phyloP scores from a whole-genome alignment of 2,797 vertebrate genomes.

The Hippocampus kuda region DNA sequence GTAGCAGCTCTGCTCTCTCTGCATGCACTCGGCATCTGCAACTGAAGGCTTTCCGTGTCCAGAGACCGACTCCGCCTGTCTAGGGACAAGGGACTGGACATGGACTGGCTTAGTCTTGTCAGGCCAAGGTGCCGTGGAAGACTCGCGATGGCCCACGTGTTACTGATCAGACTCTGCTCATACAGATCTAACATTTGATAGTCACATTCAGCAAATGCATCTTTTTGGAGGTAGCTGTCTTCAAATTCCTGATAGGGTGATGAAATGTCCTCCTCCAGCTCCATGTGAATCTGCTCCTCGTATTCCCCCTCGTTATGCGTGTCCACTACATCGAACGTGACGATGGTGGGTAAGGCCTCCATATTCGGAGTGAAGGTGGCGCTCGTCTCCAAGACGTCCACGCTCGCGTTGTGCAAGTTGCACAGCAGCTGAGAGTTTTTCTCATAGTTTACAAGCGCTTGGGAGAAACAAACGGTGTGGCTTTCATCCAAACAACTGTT shows the following conservation, averaged over 20 bases:
- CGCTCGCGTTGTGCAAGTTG: slow-evolving; percentile 68
- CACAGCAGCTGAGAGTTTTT: slow-evolving; percentile 79
- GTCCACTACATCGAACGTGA: slow-evolving; percentile 92
- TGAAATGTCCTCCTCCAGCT: slow-evolving; percentile 75
- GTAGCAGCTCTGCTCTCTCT: slow-evolving; percentile 51
- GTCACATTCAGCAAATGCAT: slow-evolving; percentile 79
- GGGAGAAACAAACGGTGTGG: slow-evolving; percentile 83
- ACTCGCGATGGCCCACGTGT: slow-evolving; percentile 84
- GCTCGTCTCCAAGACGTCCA: slow-evolving; percentile 71
- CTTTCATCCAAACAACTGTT: slow-evolving; percentile 61
- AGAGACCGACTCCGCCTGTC: slow-evolving; percentile 87
- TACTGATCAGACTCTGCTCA: slow-evolving; percentile 68
- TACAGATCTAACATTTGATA: slow-evolving; percentile 76
- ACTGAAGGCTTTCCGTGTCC: slow-evolving; percentile 82
- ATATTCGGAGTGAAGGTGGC: slow-evolving; percentile 83
- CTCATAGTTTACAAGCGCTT: slow-evolving; percentile 87
- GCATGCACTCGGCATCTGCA: slow-evolving; percentile 65
- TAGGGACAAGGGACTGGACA: slow-evolving; percentile 71
- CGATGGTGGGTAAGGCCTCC: slow-evolving; percentile 86
- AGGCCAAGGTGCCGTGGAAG: slow-evolving; percentile 84
- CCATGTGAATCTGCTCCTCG: slow-evolving; percentile 82
- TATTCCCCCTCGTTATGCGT: slow-evolving; percentile 94
- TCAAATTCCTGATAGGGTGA: slow-evolving; percentile 83
- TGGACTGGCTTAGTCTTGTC: slow-evolving; percentile 66
- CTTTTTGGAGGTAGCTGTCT: slow-evolving; percentile 80